Base-by-base conservation (phyloP, 2,888 invertebrate genomes). In the Oscheius myriophilus region DNA sequence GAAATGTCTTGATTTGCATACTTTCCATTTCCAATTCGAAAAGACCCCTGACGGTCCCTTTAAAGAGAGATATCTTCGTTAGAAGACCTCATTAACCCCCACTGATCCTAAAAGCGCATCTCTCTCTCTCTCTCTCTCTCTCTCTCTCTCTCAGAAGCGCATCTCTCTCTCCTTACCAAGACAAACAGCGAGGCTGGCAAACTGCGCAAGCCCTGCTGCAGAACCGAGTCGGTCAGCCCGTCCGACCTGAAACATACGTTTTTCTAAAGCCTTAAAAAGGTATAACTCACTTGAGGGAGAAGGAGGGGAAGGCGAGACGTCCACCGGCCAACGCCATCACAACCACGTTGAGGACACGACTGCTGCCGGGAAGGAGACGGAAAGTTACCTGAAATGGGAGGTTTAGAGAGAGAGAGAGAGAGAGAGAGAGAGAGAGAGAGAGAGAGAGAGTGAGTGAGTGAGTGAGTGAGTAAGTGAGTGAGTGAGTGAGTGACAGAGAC, bases 251-350 rank as follows among this genome's bases (percentile, higher is more conserved):
- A 72, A 64, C 16, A 12, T 46, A 4, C 3, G 18, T 16, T 46
- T 46, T 46, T 46, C 4, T 4, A 3, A 14, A 16, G 4, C 4
- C 16, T n/a, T 18, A 11, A 45, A 64, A 7, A 14, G 41, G 2
- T 16, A 41, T 25, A 62, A 39, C 33, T 55, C 41, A 76, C 73
- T 69, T 74, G 53, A 80, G 45, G 1, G 69, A 53, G n/a, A 79
- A 69, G 23, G 68, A 67, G 11, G 81, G 81, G 59, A 81, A 79
- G 16, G 71, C 71, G 41, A 81, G 72, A 11, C 79, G 65, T 25
- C 80, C 81, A 21, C 79, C 81, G 25, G 71, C 70, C 33, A 79
- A 67, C 2, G 81, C 80, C 75, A 81, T 80, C 49, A 80, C 77
- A 25, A 74, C 67, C 11, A 80, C 75, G 16, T 67, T 67, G 16